phyloP scores from a whole-genome alignment of 2,888 invertebrate species.

The Amiota communis region DNA sequence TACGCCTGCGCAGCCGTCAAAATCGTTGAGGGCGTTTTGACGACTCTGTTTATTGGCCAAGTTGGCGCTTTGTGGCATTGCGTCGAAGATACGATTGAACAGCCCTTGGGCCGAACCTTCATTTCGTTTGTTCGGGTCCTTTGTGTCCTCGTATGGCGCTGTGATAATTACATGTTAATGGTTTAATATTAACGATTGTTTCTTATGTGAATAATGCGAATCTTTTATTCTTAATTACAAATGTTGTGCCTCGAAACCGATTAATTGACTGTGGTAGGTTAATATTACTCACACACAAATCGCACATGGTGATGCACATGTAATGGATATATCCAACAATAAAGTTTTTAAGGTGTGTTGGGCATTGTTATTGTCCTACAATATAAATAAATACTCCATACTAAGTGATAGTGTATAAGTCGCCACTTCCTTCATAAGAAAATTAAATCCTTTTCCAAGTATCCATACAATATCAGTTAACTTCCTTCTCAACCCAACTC shows the following conservation, averaged over 20 bases:
- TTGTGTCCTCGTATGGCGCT: conserved; percentile 38
- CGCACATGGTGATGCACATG: too few species aligned
- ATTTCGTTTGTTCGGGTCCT: conserved; percentile 36
- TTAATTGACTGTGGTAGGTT: conserved; percentile 47
- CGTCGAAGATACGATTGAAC: not conserved
- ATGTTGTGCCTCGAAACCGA: not conserved
- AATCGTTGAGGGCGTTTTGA: conserved; percentile 57
- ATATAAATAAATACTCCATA: not conserved
- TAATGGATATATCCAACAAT: not conserved
- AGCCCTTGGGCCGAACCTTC: conserved; percentile 29
- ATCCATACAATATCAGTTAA: conserved; percentile 5
- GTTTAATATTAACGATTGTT: conserved; percentile 60
- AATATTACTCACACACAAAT: not conserved
- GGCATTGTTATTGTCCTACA: not conserved
- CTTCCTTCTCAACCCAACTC: not conserved
- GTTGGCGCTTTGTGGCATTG: conserved; percentile 26
- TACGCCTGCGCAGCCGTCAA: conserved; percentile 44
- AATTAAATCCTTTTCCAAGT: conserved; percentile 27
- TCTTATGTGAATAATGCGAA: conserved; percentile 28
- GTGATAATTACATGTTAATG: conserved; percentile 70
- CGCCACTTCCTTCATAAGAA: not conserved
- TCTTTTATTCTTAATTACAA: not conserved
- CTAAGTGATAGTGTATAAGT: not conserved
- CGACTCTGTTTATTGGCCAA: conserved; percentile 43
- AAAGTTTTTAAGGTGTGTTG: conserved; percentile 5